phyloP scores from a whole-genome alignment of 2,888 invertebrate species.

The Folsomia manolachei region DNA sequence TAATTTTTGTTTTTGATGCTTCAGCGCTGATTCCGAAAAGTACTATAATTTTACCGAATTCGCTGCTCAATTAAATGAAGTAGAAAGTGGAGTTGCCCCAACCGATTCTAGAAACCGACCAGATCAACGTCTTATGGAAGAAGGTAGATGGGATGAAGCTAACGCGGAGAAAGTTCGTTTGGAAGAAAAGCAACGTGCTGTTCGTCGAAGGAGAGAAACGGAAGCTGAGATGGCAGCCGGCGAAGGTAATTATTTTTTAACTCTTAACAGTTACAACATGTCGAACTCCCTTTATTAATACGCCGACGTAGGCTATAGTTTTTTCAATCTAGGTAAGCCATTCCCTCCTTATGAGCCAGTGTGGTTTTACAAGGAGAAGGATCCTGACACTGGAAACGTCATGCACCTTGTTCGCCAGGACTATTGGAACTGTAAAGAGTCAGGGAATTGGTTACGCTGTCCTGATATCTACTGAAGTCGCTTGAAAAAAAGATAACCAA shows the following conservation, averaged over 20 bases:
- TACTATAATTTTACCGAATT: conserved; percentile 94
- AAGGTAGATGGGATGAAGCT: conserved; percentile 86
- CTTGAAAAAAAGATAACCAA: too few species aligned
- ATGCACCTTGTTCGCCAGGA: conserved; percentile 81
- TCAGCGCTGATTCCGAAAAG: conserved; percentile 64
- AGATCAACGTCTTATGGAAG: conserved; percentile 97
- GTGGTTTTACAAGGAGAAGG: conserved; percentile 86
- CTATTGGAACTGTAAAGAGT: conserved; percentile 90
- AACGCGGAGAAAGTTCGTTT: conserved; percentile 79
- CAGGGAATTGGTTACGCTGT: conserved; percentile 83
- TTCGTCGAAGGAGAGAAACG: conserved; percentile 72
- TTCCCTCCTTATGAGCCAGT: conserved; percentile 73
- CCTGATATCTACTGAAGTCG: conserved; percentile 74
- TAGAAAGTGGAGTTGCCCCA: conserved; percentile 86
- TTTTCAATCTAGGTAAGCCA: conserved; percentile 61
- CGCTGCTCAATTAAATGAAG: conserved; percentile 94
- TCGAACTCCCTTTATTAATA: not conserved
- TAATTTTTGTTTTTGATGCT: not conserved
- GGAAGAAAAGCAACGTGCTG: conserved; percentile 92
- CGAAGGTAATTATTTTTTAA: conserved; percentile 55
- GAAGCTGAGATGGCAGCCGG: conserved; percentile 66
- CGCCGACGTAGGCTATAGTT: not conserved
- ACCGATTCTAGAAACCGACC: conserved; percentile 90
- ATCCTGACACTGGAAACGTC: conserved; percentile 63
- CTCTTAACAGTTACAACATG: not conserved